These are phyloP conservation scores for Drosophila fulvimacula DNA, from an alignment of 2,888 invertebrate species.

Conservation along the genomic window DNA sequence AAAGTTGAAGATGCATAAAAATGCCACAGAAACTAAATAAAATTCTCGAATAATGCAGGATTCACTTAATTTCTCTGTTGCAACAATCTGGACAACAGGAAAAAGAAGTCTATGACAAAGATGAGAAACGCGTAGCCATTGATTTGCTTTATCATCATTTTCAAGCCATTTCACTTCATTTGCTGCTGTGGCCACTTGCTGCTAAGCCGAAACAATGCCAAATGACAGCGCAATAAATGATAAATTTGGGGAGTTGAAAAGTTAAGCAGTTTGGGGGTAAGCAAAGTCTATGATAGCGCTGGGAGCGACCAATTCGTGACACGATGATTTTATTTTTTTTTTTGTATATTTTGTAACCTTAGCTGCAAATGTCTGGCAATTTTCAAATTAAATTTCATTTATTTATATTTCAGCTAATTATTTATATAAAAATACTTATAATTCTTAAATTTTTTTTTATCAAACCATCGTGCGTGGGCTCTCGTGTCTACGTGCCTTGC, in stretches of 20 bases:
- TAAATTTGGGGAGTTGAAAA: constrained; percentile 37
- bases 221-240: constrained; percentile 61
- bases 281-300: neutral
- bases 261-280: constrained; percentile 15
- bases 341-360: too few species aligned
- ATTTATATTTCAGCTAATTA: neutral
- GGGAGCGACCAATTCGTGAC: neutral
- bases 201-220: constrained; percentile 56
- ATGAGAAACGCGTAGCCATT: constrained; percentile 45
- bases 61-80: constrained; percentile 17
- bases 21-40: constrained; percentile 15
- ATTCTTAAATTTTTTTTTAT: neutral
- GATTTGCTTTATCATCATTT: constrained; percentile 71
- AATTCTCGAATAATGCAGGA: constrained; percentile 17
- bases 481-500: neutral
- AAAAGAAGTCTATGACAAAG: neutral
- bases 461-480: neutral
- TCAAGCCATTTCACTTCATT: constrained; percentile 78
- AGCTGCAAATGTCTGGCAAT: neutral
- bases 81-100: constrained; percentile 6
- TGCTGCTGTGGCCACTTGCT: constrained; percentile 45
- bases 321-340: neutral
- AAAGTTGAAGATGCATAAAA: constrained; percentile 23
- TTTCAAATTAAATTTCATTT: neutral
- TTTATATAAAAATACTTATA: neutral